Base-by-base conservation (phyloP, 1,140 invertebrate species). In the Euwallacea fornicatus region DNA sequence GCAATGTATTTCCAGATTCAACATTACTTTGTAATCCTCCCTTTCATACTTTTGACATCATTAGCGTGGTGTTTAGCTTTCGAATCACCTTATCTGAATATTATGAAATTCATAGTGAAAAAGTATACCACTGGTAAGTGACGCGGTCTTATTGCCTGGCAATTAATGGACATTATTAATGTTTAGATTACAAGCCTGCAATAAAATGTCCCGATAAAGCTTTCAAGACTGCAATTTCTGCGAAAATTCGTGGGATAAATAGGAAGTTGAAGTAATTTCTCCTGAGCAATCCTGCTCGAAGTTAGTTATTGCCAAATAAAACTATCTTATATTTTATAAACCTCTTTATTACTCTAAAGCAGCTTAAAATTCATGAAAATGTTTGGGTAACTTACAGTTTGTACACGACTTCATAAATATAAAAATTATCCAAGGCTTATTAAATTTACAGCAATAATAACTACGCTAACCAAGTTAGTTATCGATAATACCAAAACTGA, bases 371-470 rank as follows among this genome's bases (percentile, higher is more conserved):
- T 63, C 42, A 63, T 11, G 9, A 47, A 42, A n/a, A 46, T 15
- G n/a, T 56, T 9, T 42, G 64, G 64, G 64, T 66, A 66, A 66
- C 64, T 66, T 66, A 66, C n/a, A 66, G 44, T 66, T 66, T 66
- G 64, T 66, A 60, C 66, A 67, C 7, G 33, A 42, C 46, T 7
- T 58, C 42, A 67, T 59, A 67, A 67, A 67, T 60, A 66, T 55
- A 47, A 54, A 59, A 42, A 33, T 33, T 33, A 33, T 33, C 21
- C 21, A 33, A 13, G 16, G 7, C 13, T 13, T 58, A 42, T 44
- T 8, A 10, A 67, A 67, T 54, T 59, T 67, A 47, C 50, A 67
- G 21, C 43, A 61, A 61, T 41, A n/a, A 42, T 11, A 61, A 58
- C 13, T 62, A 62, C 60, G n/a, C 13, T 62, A 62, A 44, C 9